Base-by-base conservation (phyloP, 1,140 invertebrate genomes). In the Cardiocondyla obscurior region DNA sequence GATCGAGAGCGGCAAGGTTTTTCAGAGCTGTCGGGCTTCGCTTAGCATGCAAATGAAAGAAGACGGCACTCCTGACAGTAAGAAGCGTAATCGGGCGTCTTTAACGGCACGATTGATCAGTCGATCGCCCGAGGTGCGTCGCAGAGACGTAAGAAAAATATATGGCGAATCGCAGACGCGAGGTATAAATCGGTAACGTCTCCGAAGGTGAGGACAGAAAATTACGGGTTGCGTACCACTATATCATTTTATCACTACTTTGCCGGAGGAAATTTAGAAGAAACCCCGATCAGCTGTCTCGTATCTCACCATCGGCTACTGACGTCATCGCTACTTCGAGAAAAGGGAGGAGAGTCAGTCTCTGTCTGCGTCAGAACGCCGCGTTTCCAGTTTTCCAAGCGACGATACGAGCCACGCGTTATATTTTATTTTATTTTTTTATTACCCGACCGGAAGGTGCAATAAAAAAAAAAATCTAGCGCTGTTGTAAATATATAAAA, bases 321-420 rank as follows among this genome's bases (percentile, higher is more conserved):
- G 12, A 2, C 33, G 16, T 19, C 55, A 51, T 30, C 58, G 22
- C 30, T 30, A 36, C 58, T 62, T 64, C 8, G 42, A 14, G 44
- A 76, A 76, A 60, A 60, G n/a, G 55, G 36, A 49, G 19, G 39
- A 62, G 42, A 76, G 73, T 76, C 57, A 76, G n/a, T 28, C 3
- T 76, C 42, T 19, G 55, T 49, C 25, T n/a, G 39, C n/a, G 33
- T 62, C 58, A 3, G 64, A 64, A 64, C 36, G 39, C 19, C 19
- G n/a, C 53, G 5, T 33, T 73, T 57, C 49, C 33, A 62, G 19
- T 76, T 64, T 76, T 49, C 55, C 14, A 44, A 58, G 25, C 22
- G 22, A 28, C n/a, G 7, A 16, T n/a, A 64, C 33, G 19, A 36
- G 46, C 10, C 6, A 36, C 22, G 12, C 5, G 30, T 3, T 49